Conservation (phyloP, 1,140 invertebrate species). For the Adoxophyes honmai region DNA sequence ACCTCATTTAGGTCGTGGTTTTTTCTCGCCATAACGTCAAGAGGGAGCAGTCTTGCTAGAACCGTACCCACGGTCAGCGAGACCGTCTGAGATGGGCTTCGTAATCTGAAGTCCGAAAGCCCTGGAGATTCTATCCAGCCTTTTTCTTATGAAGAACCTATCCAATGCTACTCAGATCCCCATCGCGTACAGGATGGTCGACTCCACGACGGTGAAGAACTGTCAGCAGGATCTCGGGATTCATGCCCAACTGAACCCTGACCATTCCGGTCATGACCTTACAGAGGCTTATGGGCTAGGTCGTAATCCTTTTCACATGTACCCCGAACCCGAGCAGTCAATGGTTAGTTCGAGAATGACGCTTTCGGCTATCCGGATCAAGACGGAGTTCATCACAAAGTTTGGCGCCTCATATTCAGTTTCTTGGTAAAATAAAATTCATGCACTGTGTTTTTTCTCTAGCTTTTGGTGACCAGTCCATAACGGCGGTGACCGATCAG, state of each 20-base stretch:
- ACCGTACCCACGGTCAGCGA: neutral
- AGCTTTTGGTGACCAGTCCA: too few species aligned
- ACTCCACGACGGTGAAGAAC: neutral
- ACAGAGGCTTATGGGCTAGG: neutral
- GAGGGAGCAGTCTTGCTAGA: neutral
- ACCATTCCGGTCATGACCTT: neutral
- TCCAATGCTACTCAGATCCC: neutral
- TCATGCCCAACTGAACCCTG: neutral
- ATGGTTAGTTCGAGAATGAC: too few species aligned
- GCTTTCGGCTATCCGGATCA: too few species aligned
- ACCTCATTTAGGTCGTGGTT: too few species aligned
- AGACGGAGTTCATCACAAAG: neutral
- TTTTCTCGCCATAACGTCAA: too few species aligned
- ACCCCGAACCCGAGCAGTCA: too few species aligned
- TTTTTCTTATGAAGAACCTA: neutral
- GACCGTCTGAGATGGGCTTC: neutral
- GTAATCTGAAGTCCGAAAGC: neutral
- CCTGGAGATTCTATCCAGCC: neutral
- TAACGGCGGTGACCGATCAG: too few species aligned
- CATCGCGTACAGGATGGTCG: neutral
- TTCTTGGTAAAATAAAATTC: too few species aligned
- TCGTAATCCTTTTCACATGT: neutral
- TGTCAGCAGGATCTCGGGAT: neutral
- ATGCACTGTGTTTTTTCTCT: neutral
- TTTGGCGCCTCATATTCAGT: neutral